Percentiles rank a stretch among this genome's conserved stretches.
Conservation (phyloP, 2,113 vertebrate species). For the Trichomycterus rosablanca region DNA sequence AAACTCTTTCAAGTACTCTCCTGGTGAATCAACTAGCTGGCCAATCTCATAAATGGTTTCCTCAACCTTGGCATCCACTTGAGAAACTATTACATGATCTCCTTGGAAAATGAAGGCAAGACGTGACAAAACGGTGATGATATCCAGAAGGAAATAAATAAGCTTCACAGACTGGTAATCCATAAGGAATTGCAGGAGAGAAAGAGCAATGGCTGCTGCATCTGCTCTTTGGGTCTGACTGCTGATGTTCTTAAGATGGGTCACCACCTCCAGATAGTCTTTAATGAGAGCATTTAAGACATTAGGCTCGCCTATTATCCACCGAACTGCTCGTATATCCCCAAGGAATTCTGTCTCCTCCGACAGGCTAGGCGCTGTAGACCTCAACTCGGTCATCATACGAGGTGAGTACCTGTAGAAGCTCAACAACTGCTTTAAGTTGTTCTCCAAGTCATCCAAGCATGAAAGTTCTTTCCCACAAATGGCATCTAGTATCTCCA, state of each 20-base stretch:
- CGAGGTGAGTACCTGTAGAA: constrained; percentile 93
- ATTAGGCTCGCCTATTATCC: constrained; percentile 93
- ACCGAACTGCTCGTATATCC: constrained; percentile 86
- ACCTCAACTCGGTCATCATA: constrained; percentile 84
- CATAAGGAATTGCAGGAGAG: constrained; percentile 91
- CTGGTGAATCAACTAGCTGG: constrained; percentile 81
- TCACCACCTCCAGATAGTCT: constrained; percentile 91
- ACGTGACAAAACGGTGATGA: constrained; percentile 86
- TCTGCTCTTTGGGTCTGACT: constrained; percentile 88
- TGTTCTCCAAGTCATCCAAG: constrained; percentile 92
- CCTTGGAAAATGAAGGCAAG: constrained; percentile 89
- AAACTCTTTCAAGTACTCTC: constrained; percentile 92
- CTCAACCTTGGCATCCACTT: constrained; percentile 84
- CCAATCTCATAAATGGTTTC: constrained; percentile 92
- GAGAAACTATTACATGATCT: constrained; percentile 84
- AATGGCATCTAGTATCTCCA: constrained; percentile 90
- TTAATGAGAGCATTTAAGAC: constrained; percentile 94
- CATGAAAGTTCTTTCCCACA: constrained; percentile 91
- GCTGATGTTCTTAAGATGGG: constrained; percentile 89
- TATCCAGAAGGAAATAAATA: constrained; percentile 91
- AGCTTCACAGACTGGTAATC: constrained; percentile 95
- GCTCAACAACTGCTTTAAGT: constrained; percentile 90
- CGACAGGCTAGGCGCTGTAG: constrained; percentile 81
- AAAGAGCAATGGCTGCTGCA: constrained; percentile 85
- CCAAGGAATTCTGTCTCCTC: constrained; percentile 92